phyloP scores from a whole-genome alignment of 2,797 vertebrate species.

The Amblyraja radiata region DNA sequence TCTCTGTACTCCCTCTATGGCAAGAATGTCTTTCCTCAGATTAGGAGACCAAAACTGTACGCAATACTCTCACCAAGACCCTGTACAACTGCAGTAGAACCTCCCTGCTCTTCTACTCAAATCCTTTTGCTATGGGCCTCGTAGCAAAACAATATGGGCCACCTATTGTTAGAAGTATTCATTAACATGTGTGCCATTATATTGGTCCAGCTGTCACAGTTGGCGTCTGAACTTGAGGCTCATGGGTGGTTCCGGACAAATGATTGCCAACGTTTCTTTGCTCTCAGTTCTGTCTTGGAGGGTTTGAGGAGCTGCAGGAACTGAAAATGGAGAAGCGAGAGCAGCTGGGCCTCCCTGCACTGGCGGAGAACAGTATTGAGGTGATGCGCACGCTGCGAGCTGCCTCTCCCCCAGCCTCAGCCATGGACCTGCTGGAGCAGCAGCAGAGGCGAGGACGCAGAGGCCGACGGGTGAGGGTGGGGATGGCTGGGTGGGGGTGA shows the following conservation, averaged over 20 bases:
- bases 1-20: too few species aligned
- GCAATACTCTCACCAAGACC: too few species aligned
- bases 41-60: too few species aligned
- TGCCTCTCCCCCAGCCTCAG: slow-evolving; percentile 77
- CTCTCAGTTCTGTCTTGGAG: slow-evolving; percentile 81
- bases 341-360: slow-evolving; percentile 65
- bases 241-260: background rate
- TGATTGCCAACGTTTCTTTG: background rate
- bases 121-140: too few species aligned
- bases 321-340: slow-evolving; percentile 73
- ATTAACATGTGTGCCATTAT: background rate
- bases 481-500: too few species aligned
- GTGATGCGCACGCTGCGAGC: slow-evolving; percentile 84
- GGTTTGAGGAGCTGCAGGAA: slow-evolving; percentile 79
- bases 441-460: slow-evolving; percentile 79
- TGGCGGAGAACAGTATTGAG: slow-evolving; percentile 89
- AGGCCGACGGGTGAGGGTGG: slow-evolving; percentile 71
- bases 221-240: background rate
- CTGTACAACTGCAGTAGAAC: too few species aligned
- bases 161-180: background rate
- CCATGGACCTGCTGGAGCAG: slow-evolving; percentile 83
- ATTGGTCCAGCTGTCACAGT: background rate
- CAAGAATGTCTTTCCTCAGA: too few species aligned
- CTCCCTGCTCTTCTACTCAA: too few species aligned
- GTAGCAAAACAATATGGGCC: too few species aligned